These are phyloP conservation scores for Pavo muticus DNA, from an alignment of 2,113 vertebrate genomes.

Conservation along the genomic window DNA sequence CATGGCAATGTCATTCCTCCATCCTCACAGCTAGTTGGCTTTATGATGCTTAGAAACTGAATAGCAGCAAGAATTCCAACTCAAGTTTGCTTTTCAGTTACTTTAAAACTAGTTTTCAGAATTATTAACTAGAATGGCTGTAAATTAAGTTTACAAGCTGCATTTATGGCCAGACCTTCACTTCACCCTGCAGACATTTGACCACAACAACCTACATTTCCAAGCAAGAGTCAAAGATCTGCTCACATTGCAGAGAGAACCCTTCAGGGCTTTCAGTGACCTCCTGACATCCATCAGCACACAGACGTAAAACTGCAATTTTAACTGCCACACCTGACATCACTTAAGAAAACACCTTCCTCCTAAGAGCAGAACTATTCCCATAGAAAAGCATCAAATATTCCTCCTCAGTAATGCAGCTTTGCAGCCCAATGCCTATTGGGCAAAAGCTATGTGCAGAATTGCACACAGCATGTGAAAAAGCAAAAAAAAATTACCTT, in stretches of 20 bases:
- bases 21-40: not conserved
- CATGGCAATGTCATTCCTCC: not conserved
- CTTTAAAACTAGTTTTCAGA: not conserved
- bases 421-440: not conserved
- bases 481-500: conserved; percentile 56
- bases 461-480: not conserved
- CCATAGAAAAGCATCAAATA: not conserved
- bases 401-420: not conserved
- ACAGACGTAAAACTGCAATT: not conserved
- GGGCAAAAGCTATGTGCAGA: not conserved
- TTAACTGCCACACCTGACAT: not conserved
- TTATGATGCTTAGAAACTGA: not conserved
- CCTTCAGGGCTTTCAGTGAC: not conserved
- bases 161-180: not conserved
- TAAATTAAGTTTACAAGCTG: not conserved
- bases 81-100: not conserved
- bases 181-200: not conserved
- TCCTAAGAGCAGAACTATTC: not conserved
- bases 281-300: not conserved
- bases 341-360: not conserved
- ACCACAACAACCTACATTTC: not conserved
- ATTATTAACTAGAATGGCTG: not conserved
- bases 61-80: not conserved
- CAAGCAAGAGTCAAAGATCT: not conserved
- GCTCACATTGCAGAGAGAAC: not conserved